Conservation (phyloP, 2,113 vertebrate species). For the Burhinus oedicnemus region DNA sequence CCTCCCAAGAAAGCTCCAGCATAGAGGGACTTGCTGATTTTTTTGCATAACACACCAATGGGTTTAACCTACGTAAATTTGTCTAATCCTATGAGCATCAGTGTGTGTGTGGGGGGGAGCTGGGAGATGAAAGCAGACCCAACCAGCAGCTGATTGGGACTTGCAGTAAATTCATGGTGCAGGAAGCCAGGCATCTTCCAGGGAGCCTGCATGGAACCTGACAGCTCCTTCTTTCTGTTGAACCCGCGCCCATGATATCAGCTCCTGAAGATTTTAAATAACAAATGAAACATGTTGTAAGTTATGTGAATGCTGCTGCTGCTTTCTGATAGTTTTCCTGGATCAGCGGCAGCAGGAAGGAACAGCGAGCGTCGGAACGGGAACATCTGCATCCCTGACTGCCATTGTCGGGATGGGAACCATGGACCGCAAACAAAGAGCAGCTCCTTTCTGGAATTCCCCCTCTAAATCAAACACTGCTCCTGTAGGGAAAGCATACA, state of each 20-base stretch:
- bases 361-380: accelerated
- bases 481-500: neutral
- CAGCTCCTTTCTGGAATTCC: neutral
- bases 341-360: neutral
- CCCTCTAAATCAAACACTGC: accelerated
- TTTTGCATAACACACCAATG: no score
- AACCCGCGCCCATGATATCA: accelerated
- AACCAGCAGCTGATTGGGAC: neutral
- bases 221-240: neutral
- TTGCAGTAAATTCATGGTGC: neutral
- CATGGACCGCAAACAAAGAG: accelerated
- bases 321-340: neutral
- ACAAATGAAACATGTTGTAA: neutral
- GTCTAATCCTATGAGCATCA: neutral
- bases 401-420: neutral
- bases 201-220: neutral
- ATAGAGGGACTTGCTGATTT: neutral
- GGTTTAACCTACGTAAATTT: neutral
- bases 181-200: neutral
- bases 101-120: accelerated
- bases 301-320: neutral
- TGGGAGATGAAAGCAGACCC: neutral
- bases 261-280: neutral
- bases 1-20: neutral
- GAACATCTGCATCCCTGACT: neutral